Evolutionary conservation across 2,113 vertebrate species (phyloP).

Genomic region (Oryzias celebensis): DNA sequence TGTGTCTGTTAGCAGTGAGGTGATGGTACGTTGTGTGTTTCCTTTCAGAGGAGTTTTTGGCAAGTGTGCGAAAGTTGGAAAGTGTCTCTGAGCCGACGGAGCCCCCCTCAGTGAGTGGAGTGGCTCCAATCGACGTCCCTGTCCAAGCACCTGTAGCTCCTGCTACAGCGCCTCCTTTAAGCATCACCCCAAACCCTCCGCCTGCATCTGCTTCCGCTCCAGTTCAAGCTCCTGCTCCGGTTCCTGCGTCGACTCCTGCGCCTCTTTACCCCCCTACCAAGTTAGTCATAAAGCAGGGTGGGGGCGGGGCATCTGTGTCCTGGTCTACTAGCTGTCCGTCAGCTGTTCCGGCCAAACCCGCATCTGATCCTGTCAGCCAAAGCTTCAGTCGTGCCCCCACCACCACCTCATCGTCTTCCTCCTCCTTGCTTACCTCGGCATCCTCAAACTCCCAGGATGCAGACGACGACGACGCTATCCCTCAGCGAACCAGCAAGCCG

Average conservation of each 20-base stretch:
- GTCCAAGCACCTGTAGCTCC: conserved; percentile 35
- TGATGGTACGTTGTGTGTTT: conserved; percentile 9
- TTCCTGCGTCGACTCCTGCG: conserved; percentile 14
- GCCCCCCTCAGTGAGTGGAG: conserved; percentile 21
- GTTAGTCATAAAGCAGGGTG: conserved; percentile 90
- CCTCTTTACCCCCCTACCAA: conserved; percentile 81
- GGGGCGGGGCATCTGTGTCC: conserved; percentile 84
- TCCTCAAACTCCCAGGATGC: conserved; percentile 46
- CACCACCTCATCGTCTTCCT: conserved; percentile 33
- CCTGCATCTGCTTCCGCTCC: conserved; percentile 17
- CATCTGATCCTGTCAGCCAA: conserved; percentile 35
- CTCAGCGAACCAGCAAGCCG: conserved; percentile 84
- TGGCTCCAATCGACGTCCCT: conserved; percentile 4
- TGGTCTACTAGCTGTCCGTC: conserved; percentile 85
- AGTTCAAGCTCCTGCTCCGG: conserved; percentile 8
- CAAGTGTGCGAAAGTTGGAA: conserved; percentile 81
- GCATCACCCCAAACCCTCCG: conserved; percentile 18
- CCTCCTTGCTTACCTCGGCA: conserved; percentile 15
- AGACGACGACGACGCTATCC: conserved; percentile 85
- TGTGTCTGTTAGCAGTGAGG: no score
- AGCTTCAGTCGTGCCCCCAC: conserved; percentile 50
- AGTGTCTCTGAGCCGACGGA: conserved; percentile 47
- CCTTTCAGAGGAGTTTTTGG: conserved; percentile 88
- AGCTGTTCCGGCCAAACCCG: conserved; percentile 24
- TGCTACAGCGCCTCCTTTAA: conserved; percentile 12